phyloP scores from a whole-genome alignment of 2,797 vertebrate species.

The Brotogeris chrysoptera region DNA sequence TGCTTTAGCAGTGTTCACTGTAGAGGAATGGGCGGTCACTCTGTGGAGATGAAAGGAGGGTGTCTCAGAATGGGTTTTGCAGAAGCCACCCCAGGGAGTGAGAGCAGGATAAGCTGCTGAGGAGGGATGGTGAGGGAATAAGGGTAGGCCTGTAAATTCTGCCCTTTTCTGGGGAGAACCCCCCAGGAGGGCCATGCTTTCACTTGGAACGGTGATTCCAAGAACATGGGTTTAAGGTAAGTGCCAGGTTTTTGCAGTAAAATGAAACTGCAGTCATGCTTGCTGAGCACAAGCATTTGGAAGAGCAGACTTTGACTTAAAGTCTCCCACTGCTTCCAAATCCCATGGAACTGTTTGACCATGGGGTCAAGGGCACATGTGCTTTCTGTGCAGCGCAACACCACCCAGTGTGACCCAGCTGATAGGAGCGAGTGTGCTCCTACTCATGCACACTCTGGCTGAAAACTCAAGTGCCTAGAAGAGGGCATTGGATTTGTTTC shows the following conservation, averaged over 20 bases:
- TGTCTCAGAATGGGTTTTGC: not conserved
- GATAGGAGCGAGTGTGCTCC: fast-evolving
- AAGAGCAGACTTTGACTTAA: not conserved
- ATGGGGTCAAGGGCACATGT: fast-evolving
- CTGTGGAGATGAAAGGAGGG: not conserved
- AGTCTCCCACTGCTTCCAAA: not conserved
- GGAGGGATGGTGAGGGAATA: not conserved
- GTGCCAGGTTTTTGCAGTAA: not conserved
- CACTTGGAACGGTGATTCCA: not conserved
- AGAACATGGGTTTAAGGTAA: not conserved
- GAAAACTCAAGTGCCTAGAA: not conserved
- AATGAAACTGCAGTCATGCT: not conserved
- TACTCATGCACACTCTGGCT: not conserved
- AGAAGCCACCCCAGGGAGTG: not conserved
- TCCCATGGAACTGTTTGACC: not conserved
- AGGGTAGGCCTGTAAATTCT: not conserved
- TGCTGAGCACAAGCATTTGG: not conserved
- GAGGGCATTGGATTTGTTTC: not conserved
- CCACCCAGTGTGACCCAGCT: not conserved
- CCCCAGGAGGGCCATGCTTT: not conserved
- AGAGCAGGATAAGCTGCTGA: not conserved
- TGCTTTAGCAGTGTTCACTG: not conserved
- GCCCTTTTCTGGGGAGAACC: not conserved
- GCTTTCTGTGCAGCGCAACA: not conserved
- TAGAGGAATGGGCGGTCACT: not conserved